Conservation (phyloP, 2,888 invertebrate species). For the Dasypogon diadema region DNA sequence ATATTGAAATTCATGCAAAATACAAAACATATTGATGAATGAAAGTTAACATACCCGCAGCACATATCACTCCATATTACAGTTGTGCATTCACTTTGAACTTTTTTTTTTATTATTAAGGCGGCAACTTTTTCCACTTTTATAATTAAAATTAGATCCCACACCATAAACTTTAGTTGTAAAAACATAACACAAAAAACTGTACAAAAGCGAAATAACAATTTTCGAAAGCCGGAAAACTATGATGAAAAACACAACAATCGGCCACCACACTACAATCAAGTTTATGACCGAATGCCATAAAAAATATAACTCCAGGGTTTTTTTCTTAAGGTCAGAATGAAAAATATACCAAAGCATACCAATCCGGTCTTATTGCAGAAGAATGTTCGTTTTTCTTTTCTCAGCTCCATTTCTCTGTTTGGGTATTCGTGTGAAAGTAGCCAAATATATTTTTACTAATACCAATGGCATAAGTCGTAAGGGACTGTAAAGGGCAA, state of each 20-base stretch:
- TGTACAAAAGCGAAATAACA: constrained; percentile 23
- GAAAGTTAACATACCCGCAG: not conserved
- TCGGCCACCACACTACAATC: constrained; percentile 60
- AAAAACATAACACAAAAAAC: constrained; percentile 8
- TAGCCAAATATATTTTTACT: not conserved
- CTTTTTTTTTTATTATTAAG: not conserved
- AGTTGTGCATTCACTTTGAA: not conserved
- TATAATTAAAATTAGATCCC: constrained; percentile 8
- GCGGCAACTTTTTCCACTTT: constrained; percentile 32
- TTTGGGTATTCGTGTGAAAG: not conserved
- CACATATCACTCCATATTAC: not conserved
- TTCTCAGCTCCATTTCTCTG: not conserved
- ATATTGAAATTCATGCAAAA: constrained; percentile 15
- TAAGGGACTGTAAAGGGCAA: constrained; percentile 47
- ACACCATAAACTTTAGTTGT: constrained; percentile 36
- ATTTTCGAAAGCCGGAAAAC: constrained; percentile 44
- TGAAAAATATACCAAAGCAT: constrained; percentile 45
- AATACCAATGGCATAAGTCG: not conserved
- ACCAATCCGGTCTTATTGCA: constrained; percentile 4
- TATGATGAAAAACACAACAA: constrained; percentile 52
- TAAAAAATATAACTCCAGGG: constrained; percentile 66
- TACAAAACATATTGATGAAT: constrained; percentile 1
- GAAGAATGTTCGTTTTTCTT: constrained; percentile 38
- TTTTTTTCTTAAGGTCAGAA: constrained; percentile 56
- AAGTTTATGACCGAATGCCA: constrained; percentile 70